These are phyloP conservation scores for Mythimna ferrago DNA, from an alignment of 2,888 invertebrate species.

Conservation along the genomic window DNA sequence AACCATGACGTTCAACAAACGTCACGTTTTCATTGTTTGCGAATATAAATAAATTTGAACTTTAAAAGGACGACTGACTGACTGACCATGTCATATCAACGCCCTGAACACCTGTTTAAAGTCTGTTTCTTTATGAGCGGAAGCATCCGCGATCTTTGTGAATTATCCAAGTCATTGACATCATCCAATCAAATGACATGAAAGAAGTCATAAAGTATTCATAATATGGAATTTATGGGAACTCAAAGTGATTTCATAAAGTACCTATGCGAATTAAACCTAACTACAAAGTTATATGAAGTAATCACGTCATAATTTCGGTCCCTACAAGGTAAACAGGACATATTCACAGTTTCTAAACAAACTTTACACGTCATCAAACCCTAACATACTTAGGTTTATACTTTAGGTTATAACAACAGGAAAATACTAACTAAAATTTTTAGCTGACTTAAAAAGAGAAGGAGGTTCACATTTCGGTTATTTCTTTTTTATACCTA, in stretches of 20 bases:
- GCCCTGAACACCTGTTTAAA: conserved; percentile 39
- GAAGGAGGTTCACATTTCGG: no score
- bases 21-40: conserved; percentile 44
- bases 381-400: conserved; percentile 16
- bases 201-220: not conserved
- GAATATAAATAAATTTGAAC: conserved; percentile 38
- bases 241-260: conserved; percentile 1
- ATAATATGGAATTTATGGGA: conserved; percentile 1
- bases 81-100: conserved; percentile 38
- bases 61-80: conserved; percentile 41
- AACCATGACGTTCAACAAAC: conserved; percentile 31
- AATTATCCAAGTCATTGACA: conserved; percentile 14
- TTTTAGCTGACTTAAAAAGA: conserved; percentile 2
- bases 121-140: conserved; percentile 15
- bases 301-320: not conserved
- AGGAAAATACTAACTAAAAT: conserved; percentile 64
- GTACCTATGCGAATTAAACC: not conserved
- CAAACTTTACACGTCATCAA: conserved; percentile 23
- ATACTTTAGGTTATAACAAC: conserved; percentile 21
- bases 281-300: not conserved
- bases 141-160: conserved; percentile 6
- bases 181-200: conserved; percentile 3
- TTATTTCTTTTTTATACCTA: no score
- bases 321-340: no score
- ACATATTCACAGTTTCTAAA: conserved; percentile 1